These are phyloP conservation scores for pig (Sus scrofa) DNA, from an alignment of 2,113 vertebrate genomes.

Conservation along the genomic window T2T-Sscrofa CM000821.6:19471001-19471500, in stretches of 20 bases:
- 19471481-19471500: background rate
- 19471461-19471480: background rate
- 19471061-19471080: background rate
- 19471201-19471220: constrained; percentile 54
- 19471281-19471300: constrained; percentile 74
- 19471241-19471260: constrained; percentile 41
- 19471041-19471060: background rate
- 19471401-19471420: background rate
- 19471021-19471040: background rate
- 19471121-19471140: background rate
- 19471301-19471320: constrained; percentile 74
- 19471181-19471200: constrained; percentile 63
- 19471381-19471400: background rate
- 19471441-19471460: constrained; percentile 39
- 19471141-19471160: constrained; percentile 7
- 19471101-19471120: background rate
- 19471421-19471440: constrained; percentile 45
- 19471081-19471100: background rate
- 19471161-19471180: constrained; percentile 49
- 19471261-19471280: constrained; percentile 71
- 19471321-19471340: constrained; percentile 72
- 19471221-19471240: constrained; percentile 61
- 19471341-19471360: constrained; percentile 50
- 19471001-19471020: background rate
- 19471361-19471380: constrained; percentile 41